Evolutionary conservation across 2,888 invertebrate species (phyloP), one percentile per base, ranked within the genome.

Genomic region (Chymomyza caudatula): DNA sequence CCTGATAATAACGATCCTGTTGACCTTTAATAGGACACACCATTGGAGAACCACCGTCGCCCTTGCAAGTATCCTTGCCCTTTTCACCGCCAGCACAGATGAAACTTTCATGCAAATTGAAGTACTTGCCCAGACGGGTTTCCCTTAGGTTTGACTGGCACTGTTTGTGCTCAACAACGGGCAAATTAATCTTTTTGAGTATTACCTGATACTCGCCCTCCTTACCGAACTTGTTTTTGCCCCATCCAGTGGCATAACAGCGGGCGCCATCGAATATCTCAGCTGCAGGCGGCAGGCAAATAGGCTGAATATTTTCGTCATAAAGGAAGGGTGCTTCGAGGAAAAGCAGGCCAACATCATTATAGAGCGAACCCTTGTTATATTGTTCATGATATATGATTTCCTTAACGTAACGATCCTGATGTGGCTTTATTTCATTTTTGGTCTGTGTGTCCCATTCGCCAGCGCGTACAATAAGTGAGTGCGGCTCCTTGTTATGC

Each of bases 361-460:
- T 94, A 91, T 92, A 93, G 11, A 96, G 91, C 8, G 94, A 93
- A 1, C 93, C 84, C 56, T 92, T 91, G 78, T 94, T 93, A 76
- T 92, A 95, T 47, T 93, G 90, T 25, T 93, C 92, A 79, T 96
- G 95, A 0, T 92, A 87, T 0, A 92, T 88, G 0, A 94, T 89
- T 5, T 91, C 91, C 0, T 87, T 85, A 0, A 95, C 94, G 4
- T 91, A 90, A 3, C 94, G 91, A 85, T 96, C 95, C 82, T 95
- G 94, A 87, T 94, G 94, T 0, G 93, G 93, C 66, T 92, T 92
- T 0, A 94, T 91, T 85, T 96, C 96, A 54, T 92, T 92, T 43
- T 92, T 93, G 0, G 93, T 94, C 88, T 95, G 94, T 0, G 95
- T 95, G 89, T 96, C 96, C 96, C 96, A 96, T 90, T 96, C 96